Evolutionary conservation across 2,888 invertebrate genomes (phyloP).

Genomic region (Thera britannica): DNA sequence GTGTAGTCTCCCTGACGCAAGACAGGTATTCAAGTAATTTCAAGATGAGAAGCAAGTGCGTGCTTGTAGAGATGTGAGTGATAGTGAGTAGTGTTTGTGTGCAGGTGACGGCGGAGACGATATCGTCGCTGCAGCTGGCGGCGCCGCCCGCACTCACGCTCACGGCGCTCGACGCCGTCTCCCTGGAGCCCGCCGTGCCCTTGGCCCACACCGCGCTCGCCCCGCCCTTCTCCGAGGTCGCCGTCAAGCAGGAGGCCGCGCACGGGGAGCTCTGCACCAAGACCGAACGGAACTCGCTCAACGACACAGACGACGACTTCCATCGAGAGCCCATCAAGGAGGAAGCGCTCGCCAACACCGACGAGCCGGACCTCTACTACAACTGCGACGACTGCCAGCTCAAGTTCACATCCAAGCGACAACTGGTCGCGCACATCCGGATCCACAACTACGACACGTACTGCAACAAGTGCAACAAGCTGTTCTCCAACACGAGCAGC

Average conservation of each 20-base stretch:
- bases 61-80: too few species aligned
- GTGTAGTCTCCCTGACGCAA: too few species aligned
- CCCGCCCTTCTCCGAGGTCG: neutral
- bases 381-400: constrained; percentile 15
- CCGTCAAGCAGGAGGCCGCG: constrained; percentile 9
- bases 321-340: constrained; percentile 1
- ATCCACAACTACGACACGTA: constrained; percentile 12
- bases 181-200: neutral
- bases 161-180: neutral
- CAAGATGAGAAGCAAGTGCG: too few species aligned
- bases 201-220: neutral
- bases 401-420: neutral
- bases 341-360: neutral
- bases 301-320: neutral
- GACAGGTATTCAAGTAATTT: too few species aligned
- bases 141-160: neutral
- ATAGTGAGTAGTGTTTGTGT: too few species aligned
- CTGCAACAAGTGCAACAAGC: constrained; percentile 13
- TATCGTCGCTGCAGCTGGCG: neutral
- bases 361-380: constrained; percentile 1
- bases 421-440: constrained; percentile 3
- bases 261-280: constrained; percentile 1
- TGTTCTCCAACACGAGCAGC: constrained; percentile 17
- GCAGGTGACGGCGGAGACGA: constrained; percentile 6
- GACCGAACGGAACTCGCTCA: neutral